A percentile compares a stretch with the other conserved stretches of the same genome.
phyloP scores from a whole-genome alignment of 2,797 vertebrate species.

The Alosa sapidissima region DNA sequence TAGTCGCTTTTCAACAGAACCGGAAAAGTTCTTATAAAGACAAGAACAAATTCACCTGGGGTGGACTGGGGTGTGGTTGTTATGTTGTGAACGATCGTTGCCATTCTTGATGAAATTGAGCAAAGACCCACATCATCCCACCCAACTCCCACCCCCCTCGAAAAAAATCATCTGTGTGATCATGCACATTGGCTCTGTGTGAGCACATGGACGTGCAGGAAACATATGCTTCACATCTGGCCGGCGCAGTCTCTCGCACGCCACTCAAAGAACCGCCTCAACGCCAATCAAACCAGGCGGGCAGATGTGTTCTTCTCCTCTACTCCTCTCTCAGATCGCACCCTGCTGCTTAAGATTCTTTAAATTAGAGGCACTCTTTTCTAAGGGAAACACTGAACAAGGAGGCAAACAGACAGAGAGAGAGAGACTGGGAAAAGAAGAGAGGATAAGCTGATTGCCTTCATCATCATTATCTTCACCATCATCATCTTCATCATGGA shows the following conservation, averaged over 20 bases:
- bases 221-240: slow-evolving; percentile 47
- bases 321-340: slow-evolving; percentile 25
- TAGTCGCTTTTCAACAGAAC: not conserved
- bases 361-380: slow-evolving; percentile 36
- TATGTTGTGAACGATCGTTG: not conserved
- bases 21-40: not conserved
- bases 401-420: not conserved
- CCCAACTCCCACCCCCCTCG: not conserved
- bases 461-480: not conserved
- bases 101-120: not conserved
- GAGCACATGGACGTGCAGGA: slow-evolving; percentile 38
- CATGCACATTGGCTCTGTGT: slow-evolving; percentile 40
- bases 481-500: not conserved
- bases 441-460: not conserved
- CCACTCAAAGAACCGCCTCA: not conserved
- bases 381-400: not conserved
- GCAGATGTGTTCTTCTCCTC: slow-evolving; percentile 47
- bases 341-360: slow-evolving; percentile 38
- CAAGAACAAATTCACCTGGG: not conserved
- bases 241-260: slow-evolving; percentile 37
- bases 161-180: slow-evolving; percentile 32
- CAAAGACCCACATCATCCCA: no score
- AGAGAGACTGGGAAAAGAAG: not conserved
- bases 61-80: not conserved
- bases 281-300: slow-evolving; percentile 50